phyloP scores from a whole-genome alignment of 2,113 vertebrate species.

The Antechinus flavipes region DNA sequence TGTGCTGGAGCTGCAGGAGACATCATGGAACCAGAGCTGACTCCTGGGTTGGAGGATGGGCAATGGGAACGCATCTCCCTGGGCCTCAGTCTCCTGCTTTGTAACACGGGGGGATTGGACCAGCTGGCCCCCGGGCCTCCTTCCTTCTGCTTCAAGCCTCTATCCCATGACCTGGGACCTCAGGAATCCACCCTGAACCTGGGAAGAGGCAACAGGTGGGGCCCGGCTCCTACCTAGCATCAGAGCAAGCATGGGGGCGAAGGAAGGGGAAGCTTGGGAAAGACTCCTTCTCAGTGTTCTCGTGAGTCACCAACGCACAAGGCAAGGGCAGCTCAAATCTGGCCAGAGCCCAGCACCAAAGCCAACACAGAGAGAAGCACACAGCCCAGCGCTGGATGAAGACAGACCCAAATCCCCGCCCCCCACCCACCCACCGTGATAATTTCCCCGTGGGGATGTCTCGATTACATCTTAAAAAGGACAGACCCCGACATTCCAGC shows the following conservation, averaged over 20 bases:
- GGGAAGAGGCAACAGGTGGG: not conserved
- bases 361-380: not conserved
- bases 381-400: not conserved
- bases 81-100: not conserved
- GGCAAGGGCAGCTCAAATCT: not conserved
- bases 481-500: not conserved
- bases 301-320: not conserved
- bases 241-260: not conserved
- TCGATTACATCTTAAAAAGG: too few species aligned
- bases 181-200: not conserved
- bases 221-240: too few species aligned
- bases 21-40: not conserved
- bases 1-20: not conserved
- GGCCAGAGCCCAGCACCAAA: not conserved
- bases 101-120: too few species aligned
- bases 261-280: not conserved
- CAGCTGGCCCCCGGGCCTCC: not conserved
- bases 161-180: not conserved
- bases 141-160: not conserved
- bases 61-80: not conserved
- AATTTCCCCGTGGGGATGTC: not conserved
- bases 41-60: too few species aligned
- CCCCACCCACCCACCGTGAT: too few species aligned
- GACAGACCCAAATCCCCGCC: not conserved
- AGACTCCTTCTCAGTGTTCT: not conserved